Base-by-base conservation (phyloP, 2,888 invertebrate species). In the Acrobasis repandana region DNA sequence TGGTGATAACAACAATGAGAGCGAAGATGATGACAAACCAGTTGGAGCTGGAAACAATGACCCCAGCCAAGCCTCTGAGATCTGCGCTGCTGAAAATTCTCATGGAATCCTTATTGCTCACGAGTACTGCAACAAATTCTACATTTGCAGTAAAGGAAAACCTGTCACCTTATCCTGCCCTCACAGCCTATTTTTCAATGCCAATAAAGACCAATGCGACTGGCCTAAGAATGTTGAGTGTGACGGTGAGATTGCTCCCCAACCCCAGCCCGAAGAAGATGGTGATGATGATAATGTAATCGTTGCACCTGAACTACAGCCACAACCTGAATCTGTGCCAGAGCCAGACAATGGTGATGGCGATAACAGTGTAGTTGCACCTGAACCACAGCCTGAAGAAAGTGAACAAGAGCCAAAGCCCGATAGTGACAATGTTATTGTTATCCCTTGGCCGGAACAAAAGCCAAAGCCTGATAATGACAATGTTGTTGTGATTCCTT, bases 221-320 rank as follows among this genome's bases (percentile, higher is more conserved):
- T 80, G 80, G 77, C 69, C 79, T 1, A 4, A 66, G 3, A 66
- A 68, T 4, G 80, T 80, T 14, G 68, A 76, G 1, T 80, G 80
- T 48, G 73, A 74, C 14, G 67, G 74, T 56, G 73, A 73, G 47
- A 68, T 67, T 28, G 65, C 72, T 33, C 61, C 64, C 14, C 69
- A 67, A 9, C 60, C 20, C 16, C 47, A 62, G 0, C 38, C 20
- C 15, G 43, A 20, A 20, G 2, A 48, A 34, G 58, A 58, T n/a
- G 46, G 34, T 3, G 58, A 63, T 63, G 60, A 70, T 59, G 61
- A 58, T 63, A 56, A 61, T 62, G 74, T 79, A 79, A 34, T 61
- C 68, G 5, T 63, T 54, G 9, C 57, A 59, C 16, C 69, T 79
- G 18, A 49, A 75, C 5, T 79, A 69, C 56, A 71, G 77, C 54